Evolutionary conservation across 2,888 invertebrate genomes (phyloP).

Genomic region (Clitarchus hookeri): DNA sequence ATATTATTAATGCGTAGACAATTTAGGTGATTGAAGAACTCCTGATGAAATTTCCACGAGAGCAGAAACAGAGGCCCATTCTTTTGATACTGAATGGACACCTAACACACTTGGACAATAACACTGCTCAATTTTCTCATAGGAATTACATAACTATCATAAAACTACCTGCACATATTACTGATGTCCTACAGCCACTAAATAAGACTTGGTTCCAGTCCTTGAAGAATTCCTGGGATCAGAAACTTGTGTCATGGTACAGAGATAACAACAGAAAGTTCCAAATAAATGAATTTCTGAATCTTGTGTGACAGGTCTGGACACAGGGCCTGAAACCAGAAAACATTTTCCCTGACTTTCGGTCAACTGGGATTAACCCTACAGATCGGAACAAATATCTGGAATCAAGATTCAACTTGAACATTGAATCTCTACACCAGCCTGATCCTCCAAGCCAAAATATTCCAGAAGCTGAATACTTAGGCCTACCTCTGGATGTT

Average conservation of each 20-base stretch:
- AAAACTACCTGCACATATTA: background rate
- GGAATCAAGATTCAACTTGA: background rate
- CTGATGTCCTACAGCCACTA: background rate
- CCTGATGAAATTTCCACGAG: too few relatives aligned
- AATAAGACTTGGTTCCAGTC: background rate
- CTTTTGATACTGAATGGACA: background rate
- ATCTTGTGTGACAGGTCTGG: background rate
- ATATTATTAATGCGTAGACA: background rate
- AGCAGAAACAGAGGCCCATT: too few relatives aligned
- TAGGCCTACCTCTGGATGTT: background rate
- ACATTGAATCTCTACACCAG: background rate
- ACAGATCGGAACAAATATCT: background rate
- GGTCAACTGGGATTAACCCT: background rate
- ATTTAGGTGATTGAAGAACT: too few relatives aligned
- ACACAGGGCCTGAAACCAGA: background rate
- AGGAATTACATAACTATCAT: background rate
- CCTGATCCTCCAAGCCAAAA: background rate
- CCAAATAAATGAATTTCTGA: background rate
- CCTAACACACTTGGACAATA: background rate
- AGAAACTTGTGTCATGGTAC: background rate
- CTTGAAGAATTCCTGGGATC: background rate
- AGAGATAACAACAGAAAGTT: background rate
- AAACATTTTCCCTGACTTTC: too few relatives aligned
- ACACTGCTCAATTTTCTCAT: background rate
- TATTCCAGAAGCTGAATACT: too few relatives aligned